Evolutionary conservation across 1,140 invertebrate species (phyloP), one percentile per base, ranked within the genome.

Genomic region (Scylla paramamosain): DNA sequence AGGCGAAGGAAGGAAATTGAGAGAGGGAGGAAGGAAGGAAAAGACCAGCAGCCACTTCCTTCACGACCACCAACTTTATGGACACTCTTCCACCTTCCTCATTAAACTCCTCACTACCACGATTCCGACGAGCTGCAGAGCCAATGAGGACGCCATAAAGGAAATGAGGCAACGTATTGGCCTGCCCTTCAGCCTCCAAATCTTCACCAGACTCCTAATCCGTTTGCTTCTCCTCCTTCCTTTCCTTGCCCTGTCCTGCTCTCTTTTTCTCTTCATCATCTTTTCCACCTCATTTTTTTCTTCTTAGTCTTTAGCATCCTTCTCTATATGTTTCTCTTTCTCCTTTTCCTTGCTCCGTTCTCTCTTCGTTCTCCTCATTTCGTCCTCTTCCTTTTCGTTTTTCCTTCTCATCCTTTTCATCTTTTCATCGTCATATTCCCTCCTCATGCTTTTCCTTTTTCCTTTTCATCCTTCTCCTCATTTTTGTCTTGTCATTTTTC

Each of bases 151-250:
- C 48, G 88, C 93, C 93, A 91, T 94, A 91, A 94, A 91, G 93
- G 93, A 94, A 94, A 94, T 91, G 93, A 94, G 93, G 93, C 93
- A 91, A 91, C 46, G 93, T 94, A 94, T 94, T 94, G 88, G 52
- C 48, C 32, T 67, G 46, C 77, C 93, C 88, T 83, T 67, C 48
- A 86, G 39, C 25, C 46, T 87, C 45, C 59, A 52, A 48, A n/a
- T 91, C 93, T 94, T 91, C 48, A 8, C 67, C 93, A 28, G 4
- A 29, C 52, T 28, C 67, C 87, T 94, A 52, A 87, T 52, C 87
- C 52, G n/a, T 77, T 7, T 52, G 12, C 89, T 14, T 29, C 45
- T 20, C 83, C 83, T 48, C 83, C 28, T 32, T 59, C 83, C 16
- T 28, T 48, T 83, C 32, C 46, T 87, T 29, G 25, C 48, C 25